These are phyloP conservation scores for Hipparchia semele DNA, from an alignment of 2,888 invertebrate species.

Conservation along the genomic window DNA sequence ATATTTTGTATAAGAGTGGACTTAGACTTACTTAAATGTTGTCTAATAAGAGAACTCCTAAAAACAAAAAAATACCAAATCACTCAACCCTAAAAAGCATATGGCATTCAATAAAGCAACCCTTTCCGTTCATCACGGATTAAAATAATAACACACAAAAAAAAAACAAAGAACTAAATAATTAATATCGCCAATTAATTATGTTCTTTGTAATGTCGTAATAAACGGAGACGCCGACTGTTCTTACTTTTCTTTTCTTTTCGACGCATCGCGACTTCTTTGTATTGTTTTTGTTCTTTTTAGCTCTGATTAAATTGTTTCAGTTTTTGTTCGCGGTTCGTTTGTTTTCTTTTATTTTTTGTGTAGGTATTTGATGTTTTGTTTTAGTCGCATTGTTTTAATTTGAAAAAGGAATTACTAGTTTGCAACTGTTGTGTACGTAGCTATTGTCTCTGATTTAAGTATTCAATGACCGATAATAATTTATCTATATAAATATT, in stretches of 20 bases:
- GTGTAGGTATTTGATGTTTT: slow-evolving; percentile 32
- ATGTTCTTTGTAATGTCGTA: slow-evolving; percentile 61
- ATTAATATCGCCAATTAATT: slow-evolving; percentile 79
- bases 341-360: slow-evolving; percentile 39
- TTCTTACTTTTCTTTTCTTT: slow-evolving; percentile 29
- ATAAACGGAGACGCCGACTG: slow-evolving; percentile 48
- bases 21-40: too few species aligned
- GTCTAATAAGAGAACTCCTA: background rate
- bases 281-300: slow-evolving; percentile 54
- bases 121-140: slow-evolving; percentile 10
- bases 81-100: slow-evolving; percentile 21
- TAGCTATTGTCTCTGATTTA: background rate
- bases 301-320: slow-evolving; percentile 47
- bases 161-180: slow-evolving; percentile 70
- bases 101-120: slow-evolving; percentile 16
- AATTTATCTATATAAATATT: too few species aligned
- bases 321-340: slow-evolving; percentile 48
- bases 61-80: slow-evolving; percentile 1
- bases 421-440: slow-evolving; percentile 17
- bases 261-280: slow-evolving; percentile 26
- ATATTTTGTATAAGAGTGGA: too few species aligned
- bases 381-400: slow-evolving; percentile 33
- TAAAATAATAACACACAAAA: slow-evolving; percentile 17
- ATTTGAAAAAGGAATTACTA: slow-evolving; percentile 17
- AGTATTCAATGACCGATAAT: background rate